Percentiles rank a stretch among this genome's conserved stretches.
These are phyloP conservation scores for Lepus europaeus DNA, from an alignment of 2,113 vertebrate genomes.

Conservation along the genomic window DNA sequence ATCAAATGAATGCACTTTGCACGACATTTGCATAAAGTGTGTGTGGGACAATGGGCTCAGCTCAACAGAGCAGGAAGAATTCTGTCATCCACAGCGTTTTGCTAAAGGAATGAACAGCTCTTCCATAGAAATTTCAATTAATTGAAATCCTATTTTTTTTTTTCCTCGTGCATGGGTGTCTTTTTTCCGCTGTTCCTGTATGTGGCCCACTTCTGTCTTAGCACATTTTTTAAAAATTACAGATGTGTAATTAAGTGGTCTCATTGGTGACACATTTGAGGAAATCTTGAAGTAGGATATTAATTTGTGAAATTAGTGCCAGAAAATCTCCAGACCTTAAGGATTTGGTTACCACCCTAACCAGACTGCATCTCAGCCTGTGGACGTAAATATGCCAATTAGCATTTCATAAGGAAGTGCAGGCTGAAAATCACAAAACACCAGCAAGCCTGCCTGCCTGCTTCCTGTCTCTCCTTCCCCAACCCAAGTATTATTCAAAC, in stretches of 20 bases:
- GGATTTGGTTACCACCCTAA: not conserved
- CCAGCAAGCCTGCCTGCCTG: fast-evolving
- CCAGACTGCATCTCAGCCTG: not conserved
- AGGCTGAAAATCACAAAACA: not conserved
- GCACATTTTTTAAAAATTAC: not conserved
- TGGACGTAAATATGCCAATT: not conserved
- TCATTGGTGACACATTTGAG: not conserved
- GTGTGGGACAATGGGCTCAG: fast-evolving
- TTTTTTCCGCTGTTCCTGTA: not conserved
- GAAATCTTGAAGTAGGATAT: not conserved
- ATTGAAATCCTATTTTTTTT: not conserved
- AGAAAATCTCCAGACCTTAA: not conserved
- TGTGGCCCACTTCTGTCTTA: not conserved
- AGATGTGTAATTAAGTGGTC: not conserved
- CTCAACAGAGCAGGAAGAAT: not conserved
- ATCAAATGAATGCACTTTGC: fast-evolving
- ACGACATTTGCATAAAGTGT: fast-evolving
- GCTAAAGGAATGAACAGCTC: not conserved
- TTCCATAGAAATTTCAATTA: not conserved
- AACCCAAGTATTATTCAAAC: not conserved
- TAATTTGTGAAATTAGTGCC: not conserved
- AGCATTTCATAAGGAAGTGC: not conserved
- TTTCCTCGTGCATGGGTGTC: too few species aligned
- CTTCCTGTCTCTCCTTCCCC: not conserved
- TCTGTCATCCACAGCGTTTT: not conserved